These are phyloP conservation scores for Papilio glaucus DNA, from an alignment of 1,140 invertebrate genomes.

Conservation along the genomic window DNA sequence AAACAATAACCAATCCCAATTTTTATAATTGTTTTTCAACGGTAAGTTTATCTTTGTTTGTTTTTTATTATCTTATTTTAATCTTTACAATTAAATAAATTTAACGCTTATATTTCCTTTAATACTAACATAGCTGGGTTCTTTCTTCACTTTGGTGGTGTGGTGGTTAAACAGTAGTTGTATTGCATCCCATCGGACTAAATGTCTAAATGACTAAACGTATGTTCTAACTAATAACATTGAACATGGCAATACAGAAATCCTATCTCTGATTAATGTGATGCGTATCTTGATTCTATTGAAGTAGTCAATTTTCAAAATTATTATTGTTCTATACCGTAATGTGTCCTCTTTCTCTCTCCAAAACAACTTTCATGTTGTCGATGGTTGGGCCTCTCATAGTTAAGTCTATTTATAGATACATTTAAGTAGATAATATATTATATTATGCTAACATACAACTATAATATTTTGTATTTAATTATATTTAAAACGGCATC, in stretches of 20 bases:
- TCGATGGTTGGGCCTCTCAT: slow-evolving; percentile 32
- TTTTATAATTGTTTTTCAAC: slow-evolving; percentile 47
- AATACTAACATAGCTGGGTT: slow-evolving; percentile 52
- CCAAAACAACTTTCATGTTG: slow-evolving; percentile 32
- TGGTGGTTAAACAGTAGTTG: slow-evolving; percentile 71
- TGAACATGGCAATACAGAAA: slow-evolving; percentile 45
- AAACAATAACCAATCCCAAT: neutral
- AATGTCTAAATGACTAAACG: slow-evolving; percentile 36
- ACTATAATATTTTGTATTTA: neutral
- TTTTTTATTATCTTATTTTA: slow-evolving; percentile 55
- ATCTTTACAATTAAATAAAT: slow-evolving; percentile 49
- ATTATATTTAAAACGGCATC: neutral
- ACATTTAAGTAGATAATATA: slow-evolving; percentile 50
- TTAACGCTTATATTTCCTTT: slow-evolving; percentile 68
- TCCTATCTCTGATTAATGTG: slow-evolving; percentile 73
- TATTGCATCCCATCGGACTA: slow-evolving; percentile 54
- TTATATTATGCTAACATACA: slow-evolving; percentile 54
- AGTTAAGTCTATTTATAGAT: slow-evolving; percentile 23
- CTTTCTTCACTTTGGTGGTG: slow-evolving; percentile 69
- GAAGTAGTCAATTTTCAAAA: slow-evolving; percentile 27
- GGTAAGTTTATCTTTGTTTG: slow-evolving; percentile 71
- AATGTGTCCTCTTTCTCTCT: neutral
- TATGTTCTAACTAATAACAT: slow-evolving; percentile 25
- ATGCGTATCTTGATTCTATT: slow-evolving; percentile 64
- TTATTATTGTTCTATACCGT: neutral